phyloP scores from a whole-genome alignment of 1,140 invertebrate genomes.

The Ganaspis sp. region DNA sequence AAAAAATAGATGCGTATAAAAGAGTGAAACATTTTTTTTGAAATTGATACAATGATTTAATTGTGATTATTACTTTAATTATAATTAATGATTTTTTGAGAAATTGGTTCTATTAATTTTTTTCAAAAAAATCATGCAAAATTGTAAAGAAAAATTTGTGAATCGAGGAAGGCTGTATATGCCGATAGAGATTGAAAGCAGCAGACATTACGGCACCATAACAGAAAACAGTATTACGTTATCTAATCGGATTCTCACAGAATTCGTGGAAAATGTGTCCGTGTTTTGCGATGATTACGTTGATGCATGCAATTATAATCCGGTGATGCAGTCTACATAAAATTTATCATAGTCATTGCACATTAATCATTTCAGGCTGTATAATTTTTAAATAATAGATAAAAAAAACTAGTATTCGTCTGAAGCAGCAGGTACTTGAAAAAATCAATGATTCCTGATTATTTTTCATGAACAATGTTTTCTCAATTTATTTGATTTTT shows the following conservation, averaged over 20 bases:
- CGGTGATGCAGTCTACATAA: neutral
- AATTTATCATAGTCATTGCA: constrained; percentile 5
- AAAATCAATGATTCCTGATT: too few relatives aligned
- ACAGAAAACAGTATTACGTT: constrained; percentile 32
- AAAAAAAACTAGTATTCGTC: neutral
- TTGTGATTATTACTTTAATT: too few relatives aligned
- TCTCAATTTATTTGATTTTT: too few relatives aligned
- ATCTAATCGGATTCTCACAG: constrained; percentile 33
- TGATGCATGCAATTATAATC: neutral
- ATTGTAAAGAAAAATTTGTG: neutral
- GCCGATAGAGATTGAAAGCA: neutral
- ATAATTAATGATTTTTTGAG: too few relatives aligned
- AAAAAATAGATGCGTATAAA: too few relatives aligned
- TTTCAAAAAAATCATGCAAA: too few relatives aligned
- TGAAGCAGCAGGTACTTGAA: too few relatives aligned
- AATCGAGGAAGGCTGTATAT: neutral
- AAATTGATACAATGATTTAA: too few relatives aligned
- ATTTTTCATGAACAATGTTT: too few relatives aligned
- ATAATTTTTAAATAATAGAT: neutral
- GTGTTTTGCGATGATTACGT: neutral
- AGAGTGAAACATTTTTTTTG: too few relatives aligned
- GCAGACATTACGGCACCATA: constrained; percentile 42
- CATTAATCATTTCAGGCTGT: neutral
- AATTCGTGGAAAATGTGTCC: constrained; percentile 1
- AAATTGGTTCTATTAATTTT: too few relatives aligned